phyloP scores from a whole-genome alignment of 2,797 vertebrate species.

The Neostethus bicornis region DNA sequence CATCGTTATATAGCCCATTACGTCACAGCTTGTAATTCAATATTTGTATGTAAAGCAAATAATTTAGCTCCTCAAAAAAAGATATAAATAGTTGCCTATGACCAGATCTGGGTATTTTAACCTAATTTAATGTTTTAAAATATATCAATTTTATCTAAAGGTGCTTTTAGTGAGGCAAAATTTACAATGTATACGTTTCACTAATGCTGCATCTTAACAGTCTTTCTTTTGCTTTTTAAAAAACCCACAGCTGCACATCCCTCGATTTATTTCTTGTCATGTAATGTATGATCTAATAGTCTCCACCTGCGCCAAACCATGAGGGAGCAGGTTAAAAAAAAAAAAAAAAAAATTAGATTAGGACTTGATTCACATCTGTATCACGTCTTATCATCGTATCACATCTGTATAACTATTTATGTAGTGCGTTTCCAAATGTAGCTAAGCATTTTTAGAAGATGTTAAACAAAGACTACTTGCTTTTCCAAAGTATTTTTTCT shows the following conservation, averaged over 20 bases:
- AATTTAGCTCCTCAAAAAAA: not conserved
- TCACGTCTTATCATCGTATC: not conserved
- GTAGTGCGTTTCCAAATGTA: slow-evolving; percentile 6
- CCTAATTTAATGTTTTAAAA: slow-evolving; percentile 1
- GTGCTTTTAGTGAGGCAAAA: no score
- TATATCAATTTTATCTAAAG: no score
- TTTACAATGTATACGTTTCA: no score
- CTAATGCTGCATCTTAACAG: no score
- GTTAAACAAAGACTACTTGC: not conserved
- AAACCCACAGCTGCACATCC: slow-evolving; percentile 18
- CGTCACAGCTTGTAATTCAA: slow-evolving; percentile 17
- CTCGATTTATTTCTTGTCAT: slow-evolving; percentile 12
- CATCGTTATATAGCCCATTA: slow-evolving; percentile 40
- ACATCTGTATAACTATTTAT: no score
- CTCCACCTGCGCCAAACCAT: slow-evolving; percentile 31
- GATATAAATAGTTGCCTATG: slow-evolving; percentile 4
- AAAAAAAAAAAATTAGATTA: slow-evolving; percentile 11
- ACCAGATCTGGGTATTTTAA: slow-evolving; percentile 4
- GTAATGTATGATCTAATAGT: slow-evolving; percentile 26
- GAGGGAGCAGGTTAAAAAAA: slow-evolving; percentile 1
- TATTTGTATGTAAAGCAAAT: slow-evolving; percentile 29
- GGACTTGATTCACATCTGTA: not conserved
- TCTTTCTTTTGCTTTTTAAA: slow-evolving; percentile 17
- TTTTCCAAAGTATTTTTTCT: not conserved
- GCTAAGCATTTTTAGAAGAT: slow-evolving; percentile 15